A percentile compares a stretch with the other conserved stretches of the same genome.
Evolutionary conservation across 2,797 vertebrate genomes (phyloP).

Genomic region (Ficedula albicollis): DNA sequence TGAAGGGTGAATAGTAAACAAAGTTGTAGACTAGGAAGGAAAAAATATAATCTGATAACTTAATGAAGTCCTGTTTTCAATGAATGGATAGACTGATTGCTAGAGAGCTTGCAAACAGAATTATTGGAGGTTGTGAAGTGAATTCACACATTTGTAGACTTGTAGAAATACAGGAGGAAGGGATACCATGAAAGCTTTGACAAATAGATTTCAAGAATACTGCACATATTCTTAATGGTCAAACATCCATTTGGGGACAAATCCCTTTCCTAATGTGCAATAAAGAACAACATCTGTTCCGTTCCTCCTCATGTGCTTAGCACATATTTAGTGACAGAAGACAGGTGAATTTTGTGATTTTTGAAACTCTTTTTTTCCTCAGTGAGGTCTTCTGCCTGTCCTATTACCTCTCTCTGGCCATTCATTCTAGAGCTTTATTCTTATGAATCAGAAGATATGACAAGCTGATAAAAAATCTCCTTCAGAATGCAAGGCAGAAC

Average conservation of each 20-base stretch:
- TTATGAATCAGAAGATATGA: not conserved
- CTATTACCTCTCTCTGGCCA: not conserved
- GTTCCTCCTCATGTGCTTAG: not conserved
- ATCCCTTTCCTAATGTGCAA: not conserved
- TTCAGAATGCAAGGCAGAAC: fast-evolving
- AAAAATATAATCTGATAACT: not conserved
- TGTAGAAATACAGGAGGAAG: not conserved
- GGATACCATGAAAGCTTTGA: not conserved
- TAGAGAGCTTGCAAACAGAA: not conserved
- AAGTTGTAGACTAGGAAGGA: not conserved
- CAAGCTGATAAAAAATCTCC: not conserved
- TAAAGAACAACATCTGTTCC: not conserved
- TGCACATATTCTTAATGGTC: not conserved
- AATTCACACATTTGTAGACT: not conserved
- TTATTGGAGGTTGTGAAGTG: not conserved
- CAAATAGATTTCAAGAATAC: not conserved
- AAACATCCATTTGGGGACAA: not conserved
- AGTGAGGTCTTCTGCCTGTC: not conserved
- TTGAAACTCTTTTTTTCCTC: not conserved
- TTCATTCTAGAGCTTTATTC: not conserved
- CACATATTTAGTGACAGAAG: not conserved
- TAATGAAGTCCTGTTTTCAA: not conserved
- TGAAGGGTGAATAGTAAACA: not conserved
- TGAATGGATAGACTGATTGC: not conserved
- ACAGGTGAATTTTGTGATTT: not conserved